Conservation (phyloP, 2,797 vertebrate genomes). For the Rhadinocentrus ornatus region DNA sequence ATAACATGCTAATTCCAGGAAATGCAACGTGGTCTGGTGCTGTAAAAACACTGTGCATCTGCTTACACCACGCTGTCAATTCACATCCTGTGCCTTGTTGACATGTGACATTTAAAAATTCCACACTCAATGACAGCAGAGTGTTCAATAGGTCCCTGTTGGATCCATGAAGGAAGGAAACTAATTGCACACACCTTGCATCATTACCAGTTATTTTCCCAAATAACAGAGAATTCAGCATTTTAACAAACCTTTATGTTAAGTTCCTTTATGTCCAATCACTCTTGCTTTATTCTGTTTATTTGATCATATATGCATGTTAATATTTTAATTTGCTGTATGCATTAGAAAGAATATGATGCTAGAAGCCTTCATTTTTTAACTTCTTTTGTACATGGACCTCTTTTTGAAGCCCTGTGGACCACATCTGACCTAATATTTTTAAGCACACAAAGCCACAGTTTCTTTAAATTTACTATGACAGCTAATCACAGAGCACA, state of each 20-base stretch:
- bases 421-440: conserved; percentile 13
- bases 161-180: conserved; percentile 28
- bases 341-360: not conserved
- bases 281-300: not conserved
- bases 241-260: not conserved
- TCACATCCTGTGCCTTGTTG: conserved; percentile 69
- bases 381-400: not conserved
- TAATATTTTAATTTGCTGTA: conserved; percentile 1
- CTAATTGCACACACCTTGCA: conserved; percentile 36
- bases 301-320: not conserved
- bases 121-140: conserved; percentile 62
- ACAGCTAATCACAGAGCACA: not conserved
- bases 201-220: conserved; percentile 31
- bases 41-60: conserved; percentile 54
- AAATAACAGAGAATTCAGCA: not conserved
- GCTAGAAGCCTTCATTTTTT: not conserved
- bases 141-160: conserved; percentile 20
- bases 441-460: conserved; percentile 24
- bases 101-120: conserved; percentile 75
- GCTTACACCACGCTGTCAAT: conserved; percentile 56
- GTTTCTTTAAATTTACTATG: conserved; percentile 15
- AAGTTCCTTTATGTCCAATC: conserved; percentile 24
- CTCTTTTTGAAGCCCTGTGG: not conserved
- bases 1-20: conserved; percentile 41
- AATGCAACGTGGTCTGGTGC: conserved; percentile 53